Evolutionary conservation across 2,888 invertebrate genomes (phyloP).

Genomic region (Saturnia pavonia): DNA sequence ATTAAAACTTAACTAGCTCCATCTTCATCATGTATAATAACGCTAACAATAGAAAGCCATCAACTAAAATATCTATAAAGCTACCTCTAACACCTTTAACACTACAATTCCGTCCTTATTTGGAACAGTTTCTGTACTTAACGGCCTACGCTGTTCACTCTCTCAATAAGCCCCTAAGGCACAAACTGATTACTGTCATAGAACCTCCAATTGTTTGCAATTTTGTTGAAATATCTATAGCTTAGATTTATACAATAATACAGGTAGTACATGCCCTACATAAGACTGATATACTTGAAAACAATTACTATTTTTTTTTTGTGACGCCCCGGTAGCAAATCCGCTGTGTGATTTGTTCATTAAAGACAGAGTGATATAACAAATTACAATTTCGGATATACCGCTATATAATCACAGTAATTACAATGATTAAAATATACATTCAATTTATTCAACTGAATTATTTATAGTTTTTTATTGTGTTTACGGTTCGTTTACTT

Average conservation of each 20-base stretch:
- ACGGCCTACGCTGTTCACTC: not conserved
- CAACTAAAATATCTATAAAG: not conserved
- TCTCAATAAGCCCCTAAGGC: conserved; percentile 12
- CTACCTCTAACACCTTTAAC: conserved; percentile 3
- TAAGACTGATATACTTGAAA: not conserved
- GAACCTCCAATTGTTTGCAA: conserved; percentile 1
- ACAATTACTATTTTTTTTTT: not conserved
- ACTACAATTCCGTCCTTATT: conserved; percentile 1
- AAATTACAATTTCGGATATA: too few species aligned
- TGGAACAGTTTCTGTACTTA: conserved; percentile 4
- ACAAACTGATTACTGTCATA: conserved; percentile 7
- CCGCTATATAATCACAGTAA: too few species aligned
- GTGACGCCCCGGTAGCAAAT: too few species aligned
- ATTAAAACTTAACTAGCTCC: not conserved
- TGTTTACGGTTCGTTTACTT: too few species aligned
- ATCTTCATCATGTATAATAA: conserved; percentile 41
- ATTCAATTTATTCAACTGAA: too few species aligned
- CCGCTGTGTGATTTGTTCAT: too few species aligned
- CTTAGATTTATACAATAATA: not conserved
- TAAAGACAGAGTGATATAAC: too few species aligned
- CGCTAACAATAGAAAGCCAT: conserved; percentile 1
- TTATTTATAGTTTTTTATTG: too few species aligned
- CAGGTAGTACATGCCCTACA: not conserved
- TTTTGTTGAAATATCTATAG: not conserved
- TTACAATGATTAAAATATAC: too few species aligned